A percentile compares a stretch with the other conserved stretches of the same genome.
Conservation (phyloP, 2,797 vertebrate genomes). For the Lycodopsis pacificus region DNA sequence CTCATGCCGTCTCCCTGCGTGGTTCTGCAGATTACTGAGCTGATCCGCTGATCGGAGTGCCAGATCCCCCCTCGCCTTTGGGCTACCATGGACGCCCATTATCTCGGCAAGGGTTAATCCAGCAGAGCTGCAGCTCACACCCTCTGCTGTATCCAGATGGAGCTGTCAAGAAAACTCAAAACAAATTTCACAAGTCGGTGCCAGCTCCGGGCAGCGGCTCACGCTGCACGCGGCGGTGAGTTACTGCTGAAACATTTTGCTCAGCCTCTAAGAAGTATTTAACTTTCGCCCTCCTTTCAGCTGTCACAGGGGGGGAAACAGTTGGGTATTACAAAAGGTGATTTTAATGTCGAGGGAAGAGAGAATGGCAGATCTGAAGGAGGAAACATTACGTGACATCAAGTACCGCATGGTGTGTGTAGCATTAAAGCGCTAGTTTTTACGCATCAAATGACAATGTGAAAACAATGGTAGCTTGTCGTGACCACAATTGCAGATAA, state of each 20-base stretch:
- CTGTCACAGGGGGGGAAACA: neutral
- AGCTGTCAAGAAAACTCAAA: constrained; percentile 47
- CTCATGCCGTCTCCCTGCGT: neutral
- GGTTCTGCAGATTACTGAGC: constrained; percentile 29
- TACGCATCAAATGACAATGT: neutral
- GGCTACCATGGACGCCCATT: constrained; percentile 41
- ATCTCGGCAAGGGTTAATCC: constrained; percentile 60
- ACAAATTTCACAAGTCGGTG: constrained; percentile 21
- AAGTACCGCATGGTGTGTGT: neutral
- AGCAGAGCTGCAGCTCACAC: constrained; percentile 32
- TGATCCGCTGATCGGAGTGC: constrained; percentile 23
- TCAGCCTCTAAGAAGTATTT: constrained; percentile 22
- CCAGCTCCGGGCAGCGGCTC: constrained; percentile 27
- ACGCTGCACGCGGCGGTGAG: constrained; percentile 2
- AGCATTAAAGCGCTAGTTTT: neutral
- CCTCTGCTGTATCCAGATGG: constrained; percentile 49
- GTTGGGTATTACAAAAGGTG: neutral
- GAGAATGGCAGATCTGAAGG: neutral
- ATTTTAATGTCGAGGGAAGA: neutral
- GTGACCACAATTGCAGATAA: neutral
- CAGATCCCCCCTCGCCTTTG: constrained; percentile 19
- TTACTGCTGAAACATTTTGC: constrained; percentile 33
- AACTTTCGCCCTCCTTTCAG: constrained; percentile 18
- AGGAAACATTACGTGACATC: neutral
- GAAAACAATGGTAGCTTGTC: neutral